Evolutionary conservation across 2,113 vertebrate species (phyloP).

Genomic region (Typhlomys cinereus): DNA sequence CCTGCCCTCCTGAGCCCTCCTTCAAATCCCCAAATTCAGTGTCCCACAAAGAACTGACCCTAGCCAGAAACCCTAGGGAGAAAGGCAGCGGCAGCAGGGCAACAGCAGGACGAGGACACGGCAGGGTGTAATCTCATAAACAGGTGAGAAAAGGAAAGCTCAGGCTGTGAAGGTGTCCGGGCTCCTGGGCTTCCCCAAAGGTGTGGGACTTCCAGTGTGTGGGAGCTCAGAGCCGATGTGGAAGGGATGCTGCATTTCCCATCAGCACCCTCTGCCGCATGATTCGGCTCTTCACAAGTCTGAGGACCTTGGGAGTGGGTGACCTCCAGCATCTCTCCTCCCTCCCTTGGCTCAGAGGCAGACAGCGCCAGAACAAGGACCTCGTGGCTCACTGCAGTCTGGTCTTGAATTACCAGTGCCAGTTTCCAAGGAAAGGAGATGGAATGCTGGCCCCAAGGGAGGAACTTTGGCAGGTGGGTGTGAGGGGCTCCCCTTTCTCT

Average conservation of each 20-base stretch:
- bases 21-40: background rate
- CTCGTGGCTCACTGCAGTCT: rapidly evolving
- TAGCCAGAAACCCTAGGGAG: background rate
- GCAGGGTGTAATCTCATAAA: too few species aligned
- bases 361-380: background rate
- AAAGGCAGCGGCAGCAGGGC: background rate
- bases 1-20: background rate
- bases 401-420: background rate
- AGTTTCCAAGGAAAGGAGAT: background rate
- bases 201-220: background rate
- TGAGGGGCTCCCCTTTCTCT: rapidly evolving
- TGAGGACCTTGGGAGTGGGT: background rate
- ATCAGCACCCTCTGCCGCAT: background rate
- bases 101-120: too few species aligned
- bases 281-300: background rate
- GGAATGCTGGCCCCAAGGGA: rapidly evolving
- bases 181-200: background rate
- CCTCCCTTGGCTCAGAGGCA: background rate
- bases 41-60: background rate
- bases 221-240: background rate
- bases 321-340: background rate
- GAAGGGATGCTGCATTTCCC: background rate
- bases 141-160: background rate
- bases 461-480: too few species aligned
- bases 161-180: background rate